Evolutionary conservation across 1,140 invertebrate species (phyloP), one percentile per base, ranked within the genome.

Genomic region (Drosophila sturtevanti): DNA sequence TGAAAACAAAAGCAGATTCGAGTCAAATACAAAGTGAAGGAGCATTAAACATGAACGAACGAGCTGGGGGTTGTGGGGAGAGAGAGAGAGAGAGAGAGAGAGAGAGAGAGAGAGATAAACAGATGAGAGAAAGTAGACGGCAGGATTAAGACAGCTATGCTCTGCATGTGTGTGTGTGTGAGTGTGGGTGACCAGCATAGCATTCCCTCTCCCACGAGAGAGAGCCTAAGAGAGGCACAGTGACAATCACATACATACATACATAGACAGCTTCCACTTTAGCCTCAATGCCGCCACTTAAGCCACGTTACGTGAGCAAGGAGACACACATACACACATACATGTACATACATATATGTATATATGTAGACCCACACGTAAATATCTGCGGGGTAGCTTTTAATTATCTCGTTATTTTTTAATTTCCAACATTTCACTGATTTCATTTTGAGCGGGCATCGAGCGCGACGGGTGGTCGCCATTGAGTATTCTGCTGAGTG

Each of bases 361-460:
- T 18, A 44, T 16, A 44, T 44, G 16, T 16, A 16, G 14, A 16
- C 41, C 41, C 41, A 48, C 52, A 68, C 51, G 69, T 62, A 81
- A 81, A 85, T 86, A 86, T 71, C 81, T 86, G 78, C 81, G 78
- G 81, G 81, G 81, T 78, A 81, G 78, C 81, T 86, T 86, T 86
- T 86, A 86, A 86, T 86, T 86, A 86, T 86, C 81, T 86, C 81
- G 81, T 86, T 86, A 86, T 86, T 86, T 86, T 85, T 86, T 86
- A 86, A 86, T 86, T 86, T 86, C 78, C 74, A 81, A 61, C 81
- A 86, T 86, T 86, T 86, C 70, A 81, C 78, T 86, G 81, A 86
- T 86, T 86, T 86, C 81, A 78, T 85, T 73, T 74, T 73, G 56
- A 84, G 81, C 68, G 41, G 41, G 64, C 72, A 80, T 69, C 58